These are phyloP conservation scores for Trypoxylus dichotomus DNA, from an alignment of 1,140 invertebrate species.

Conservation along the genomic window DNA sequence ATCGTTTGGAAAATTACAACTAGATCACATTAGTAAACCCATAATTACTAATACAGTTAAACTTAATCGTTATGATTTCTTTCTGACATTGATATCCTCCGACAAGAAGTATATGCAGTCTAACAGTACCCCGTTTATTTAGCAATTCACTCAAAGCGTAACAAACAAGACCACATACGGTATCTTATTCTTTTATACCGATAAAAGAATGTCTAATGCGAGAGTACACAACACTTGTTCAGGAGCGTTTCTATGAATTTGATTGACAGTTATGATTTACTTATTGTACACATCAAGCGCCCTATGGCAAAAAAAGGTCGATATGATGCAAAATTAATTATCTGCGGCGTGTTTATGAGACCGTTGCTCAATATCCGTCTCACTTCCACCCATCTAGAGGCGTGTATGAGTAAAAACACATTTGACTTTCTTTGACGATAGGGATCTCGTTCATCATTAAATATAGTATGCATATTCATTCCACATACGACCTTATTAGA, in stretches of 20 bases:
- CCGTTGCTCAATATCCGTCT: not conserved
- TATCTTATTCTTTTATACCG: not conserved
- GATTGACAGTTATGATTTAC: conserved; percentile 7
- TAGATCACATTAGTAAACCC: no score
- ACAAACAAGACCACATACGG: not conserved
- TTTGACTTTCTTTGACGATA: not conserved
- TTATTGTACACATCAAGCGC: not conserved
- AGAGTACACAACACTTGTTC: not conserved
- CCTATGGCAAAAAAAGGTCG: not conserved
- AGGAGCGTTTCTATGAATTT: not conserved
- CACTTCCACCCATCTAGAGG: not conserved
- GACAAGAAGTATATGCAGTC: not conserved
- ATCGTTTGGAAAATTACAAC: no score
- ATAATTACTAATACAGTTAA: no score
- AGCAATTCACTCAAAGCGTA: not conserved
- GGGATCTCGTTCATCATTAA: not conserved
- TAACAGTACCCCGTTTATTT: not conserved
- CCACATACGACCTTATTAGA: not conserved
- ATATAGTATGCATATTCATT: not conserved
- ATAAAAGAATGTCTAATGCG: not conserved
- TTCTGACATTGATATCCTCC: not conserved
- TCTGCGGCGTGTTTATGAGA: not conserved
- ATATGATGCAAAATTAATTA: conserved; percentile 13
- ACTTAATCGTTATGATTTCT: no score
- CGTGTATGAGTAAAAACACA: not conserved